phyloP scores from a whole-genome alignment of 2,113 vertebrate genomes.

The Arizona elegans region DNA sequence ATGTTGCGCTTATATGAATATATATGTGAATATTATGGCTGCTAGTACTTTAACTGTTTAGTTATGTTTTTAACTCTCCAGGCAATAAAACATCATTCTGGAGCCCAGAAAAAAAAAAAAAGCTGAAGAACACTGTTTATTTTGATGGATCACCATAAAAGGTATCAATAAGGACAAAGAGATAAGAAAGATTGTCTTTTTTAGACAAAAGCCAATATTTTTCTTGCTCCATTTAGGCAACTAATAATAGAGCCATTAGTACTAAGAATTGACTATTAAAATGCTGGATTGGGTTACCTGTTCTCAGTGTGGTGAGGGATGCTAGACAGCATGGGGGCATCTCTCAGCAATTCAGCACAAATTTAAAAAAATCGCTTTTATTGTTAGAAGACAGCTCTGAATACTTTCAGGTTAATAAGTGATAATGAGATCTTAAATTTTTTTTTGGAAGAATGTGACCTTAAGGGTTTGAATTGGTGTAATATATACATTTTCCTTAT shows the following conservation, averaged over 20 bases:
- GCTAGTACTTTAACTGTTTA: not conserved
- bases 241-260: slow-evolving; percentile 3
- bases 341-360: slow-evolving; percentile 2
- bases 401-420: not conserved
- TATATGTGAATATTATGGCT: slow-evolving; percentile 31
- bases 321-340: not conserved
- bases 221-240: slow-evolving; percentile 25
- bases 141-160: slow-evolving; percentile 37
- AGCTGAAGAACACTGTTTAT: slow-evolving; percentile 34
- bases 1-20: slow-evolving; percentile 8
- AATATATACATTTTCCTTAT: not conserved
- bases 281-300: slow-evolving; percentile 18
- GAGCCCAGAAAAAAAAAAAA: not conserved
- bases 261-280: slow-evolving; percentile 28
- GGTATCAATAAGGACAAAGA: not conserved
- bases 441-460: not conserved
- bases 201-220: slow-evolving; percentile 32
- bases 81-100: slow-evolving; percentile 40
- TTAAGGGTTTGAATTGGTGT: not conserved
- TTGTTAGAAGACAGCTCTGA: not conserved
- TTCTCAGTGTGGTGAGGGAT: slow-evolving; percentile 23
- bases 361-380: not conserved
- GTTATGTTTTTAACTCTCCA: slow-evolving; percentile 26
- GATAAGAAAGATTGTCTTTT: slow-evolving; percentile 46
- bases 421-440: not conserved